Evolutionary conservation across 2,888 invertebrate genomes (phyloP).

Genomic region (Apamea epomidion): DNA sequence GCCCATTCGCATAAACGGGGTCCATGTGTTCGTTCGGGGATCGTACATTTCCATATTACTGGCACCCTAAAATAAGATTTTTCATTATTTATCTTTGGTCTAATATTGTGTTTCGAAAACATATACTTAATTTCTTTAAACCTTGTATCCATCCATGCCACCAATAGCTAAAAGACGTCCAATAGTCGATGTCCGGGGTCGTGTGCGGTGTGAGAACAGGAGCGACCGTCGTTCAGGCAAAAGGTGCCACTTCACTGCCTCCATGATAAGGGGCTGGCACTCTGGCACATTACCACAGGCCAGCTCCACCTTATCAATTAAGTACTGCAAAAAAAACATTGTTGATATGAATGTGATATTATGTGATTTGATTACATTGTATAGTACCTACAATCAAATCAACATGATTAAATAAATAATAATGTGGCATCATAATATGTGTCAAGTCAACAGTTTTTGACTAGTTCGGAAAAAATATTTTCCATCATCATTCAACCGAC

Average conservation of each 20-base stretch:
- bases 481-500: background rate
- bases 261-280: slow-evolving; percentile 97
- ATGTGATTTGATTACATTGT: background rate
- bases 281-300: slow-evolving; percentile 92
- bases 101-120: background rate
- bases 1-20: slow-evolving; percentile 94
- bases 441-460: background rate
- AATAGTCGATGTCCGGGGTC: slow-evolving; percentile 97
- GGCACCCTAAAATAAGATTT: slow-evolving; percentile 91
- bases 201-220: slow-evolving; percentile 94
- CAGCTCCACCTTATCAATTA: slow-evolving; percentile 96
- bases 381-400: slow-evolving; percentile 2
- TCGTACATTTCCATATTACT: slow-evolving; percentile 97
- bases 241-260: slow-evolving; percentile 98
- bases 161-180: slow-evolving; percentile 97
- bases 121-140: slow-evolving; percentile 48
- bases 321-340: slow-evolving; percentile 90
- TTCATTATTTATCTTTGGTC: background rate
- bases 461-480: background rate
- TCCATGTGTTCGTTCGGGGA: slow-evolving; percentile 95
- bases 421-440: background rate
- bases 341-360: background rate
- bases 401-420: background rate
- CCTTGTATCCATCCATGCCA: slow-evolving; percentile 98
- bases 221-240: slow-evolving; percentile 95